A percentile compares a stretch with the other conserved stretches of the same genome.
These are phyloP conservation scores for Ophiothrix spiculata DNA, from an alignment of 35 echinoderm and acorn worm genomes.

Conservation along the genomic window DNA sequence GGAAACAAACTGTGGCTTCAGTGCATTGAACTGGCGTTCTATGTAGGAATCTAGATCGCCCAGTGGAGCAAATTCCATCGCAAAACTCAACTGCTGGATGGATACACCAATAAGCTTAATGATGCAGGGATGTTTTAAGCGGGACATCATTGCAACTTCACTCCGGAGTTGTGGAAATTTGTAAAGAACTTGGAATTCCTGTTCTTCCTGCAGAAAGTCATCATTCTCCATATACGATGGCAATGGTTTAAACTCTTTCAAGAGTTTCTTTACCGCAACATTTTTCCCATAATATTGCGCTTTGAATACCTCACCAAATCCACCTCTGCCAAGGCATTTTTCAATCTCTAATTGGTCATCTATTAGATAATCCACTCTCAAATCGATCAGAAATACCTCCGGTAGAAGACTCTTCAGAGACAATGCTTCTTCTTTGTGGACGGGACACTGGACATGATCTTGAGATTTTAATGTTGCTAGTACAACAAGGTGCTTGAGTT, in stretches of 20 bases:
- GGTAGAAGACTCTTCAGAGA: constrained; percentile 28
- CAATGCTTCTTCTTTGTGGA: not conserved
- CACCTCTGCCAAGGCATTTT: constrained; percentile 46
- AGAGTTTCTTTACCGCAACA: constrained; percentile 58
- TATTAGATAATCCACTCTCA: constrained; percentile 20
- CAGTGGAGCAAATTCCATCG: constrained; percentile 65
- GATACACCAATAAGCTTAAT: constrained; percentile 62
- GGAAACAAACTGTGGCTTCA: not conserved
- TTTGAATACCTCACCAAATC: constrained; percentile 62
- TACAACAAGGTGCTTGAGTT: constrained; percentile 10
- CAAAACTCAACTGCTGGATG: constrained; percentile 62
- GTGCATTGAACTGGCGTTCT: not conserved
- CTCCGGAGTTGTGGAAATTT: constrained; percentile 51
- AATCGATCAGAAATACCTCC: constrained; percentile 54
- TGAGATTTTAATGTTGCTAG: not conserved
- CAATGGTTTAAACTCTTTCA: no score
- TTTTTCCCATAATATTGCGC: constrained; percentile 32
- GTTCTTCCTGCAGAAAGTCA: not conserved
- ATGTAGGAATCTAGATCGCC: constrained; percentile 55
- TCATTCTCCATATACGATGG: no score
- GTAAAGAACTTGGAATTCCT: constrained; percentile 11
- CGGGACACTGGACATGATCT: constrained; percentile 17
- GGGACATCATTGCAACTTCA: constrained; percentile 64
- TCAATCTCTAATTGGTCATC: constrained; percentile 4
- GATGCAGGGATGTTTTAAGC: constrained; percentile 60